phyloP scores from a whole-genome alignment of 2,113 vertebrate species.

The Alectura lathami region DNA sequence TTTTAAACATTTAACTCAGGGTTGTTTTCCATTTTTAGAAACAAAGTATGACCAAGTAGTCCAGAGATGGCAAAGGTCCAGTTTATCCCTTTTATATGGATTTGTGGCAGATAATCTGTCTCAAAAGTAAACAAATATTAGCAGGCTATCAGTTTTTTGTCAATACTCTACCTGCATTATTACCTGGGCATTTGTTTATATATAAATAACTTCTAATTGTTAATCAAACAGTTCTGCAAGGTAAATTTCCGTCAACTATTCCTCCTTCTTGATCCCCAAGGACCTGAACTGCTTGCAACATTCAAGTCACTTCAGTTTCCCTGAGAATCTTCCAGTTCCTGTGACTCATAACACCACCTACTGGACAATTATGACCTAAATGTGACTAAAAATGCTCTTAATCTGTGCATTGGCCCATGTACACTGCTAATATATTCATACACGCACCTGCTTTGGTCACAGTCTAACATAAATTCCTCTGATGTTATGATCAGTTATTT shows the following conservation, averaged over 20 bases:
- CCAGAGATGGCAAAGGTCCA: not conserved
- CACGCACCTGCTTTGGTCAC: not conserved
- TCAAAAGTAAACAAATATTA: not conserved
- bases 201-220: not conserved
- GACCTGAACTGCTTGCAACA: not conserved
- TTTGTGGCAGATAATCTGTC: not conserved
- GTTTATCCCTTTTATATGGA: accelerated
- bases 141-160: not conserved
- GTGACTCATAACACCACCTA: constrained; percentile 53
- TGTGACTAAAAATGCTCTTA: not conserved
- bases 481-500: not conserved
- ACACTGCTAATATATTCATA: not conserved
- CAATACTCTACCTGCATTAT: accelerated
- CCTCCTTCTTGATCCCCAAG: not conserved
- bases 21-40: not conserved
- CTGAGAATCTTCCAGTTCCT: not conserved
- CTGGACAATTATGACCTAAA: constrained; percentile 24
- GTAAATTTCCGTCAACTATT: not conserved
- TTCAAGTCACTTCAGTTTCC: not conserved
- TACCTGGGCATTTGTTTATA: not conserved
- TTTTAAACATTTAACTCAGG: not conserved
- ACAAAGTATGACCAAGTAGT: not conserved
- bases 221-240: not conserved
- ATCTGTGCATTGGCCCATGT: constrained; percentile 3
- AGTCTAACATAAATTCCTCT: not conserved